Evolutionary conservation across 1,140 invertebrate genomes (phyloP).

Genomic region (Mya arenaria): DNA sequence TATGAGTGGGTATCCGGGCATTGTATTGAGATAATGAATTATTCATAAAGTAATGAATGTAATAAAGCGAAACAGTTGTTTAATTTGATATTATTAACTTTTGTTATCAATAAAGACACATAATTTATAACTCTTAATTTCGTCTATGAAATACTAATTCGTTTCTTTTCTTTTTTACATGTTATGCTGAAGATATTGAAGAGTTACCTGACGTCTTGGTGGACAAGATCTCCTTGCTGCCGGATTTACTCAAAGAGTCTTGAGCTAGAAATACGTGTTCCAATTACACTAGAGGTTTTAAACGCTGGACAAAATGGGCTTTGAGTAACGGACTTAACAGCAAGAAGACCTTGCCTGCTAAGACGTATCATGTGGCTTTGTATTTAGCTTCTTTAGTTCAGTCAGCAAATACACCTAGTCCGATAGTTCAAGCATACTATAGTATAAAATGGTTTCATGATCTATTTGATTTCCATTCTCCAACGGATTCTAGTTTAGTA

Average conservation of each 20-base stretch:
- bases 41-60: too few species aligned
- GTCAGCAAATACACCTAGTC: not conserved
- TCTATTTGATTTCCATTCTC: conserved; percentile 2
- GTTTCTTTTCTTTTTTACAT: not conserved
- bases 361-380: conserved; percentile 1
- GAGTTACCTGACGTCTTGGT: conserved; percentile 24
- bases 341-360: conserved; percentile 39
- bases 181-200: conserved; percentile 10
- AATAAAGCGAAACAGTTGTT: too few species aligned
- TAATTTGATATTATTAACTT: too few species aligned
- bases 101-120: too few species aligned
- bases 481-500: conserved; percentile 25
- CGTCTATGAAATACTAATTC: too few species aligned
- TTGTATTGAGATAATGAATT: too few species aligned
- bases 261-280: not conserved
- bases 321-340: not conserved
- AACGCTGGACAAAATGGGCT: conserved; percentile 32
- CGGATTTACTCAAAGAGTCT: not conserved
- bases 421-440: conserved; percentile 31
- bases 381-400: conserved; percentile 40
- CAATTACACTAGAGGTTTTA: conserved; percentile 22
- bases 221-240: conserved; percentile 4
- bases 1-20: too few species aligned
- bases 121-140: too few species aligned
- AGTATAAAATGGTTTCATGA: conserved; percentile 42